phyloP scores from a whole-genome alignment of 2,797 vertebrate species.

The Gouania willdenowi region DNA sequence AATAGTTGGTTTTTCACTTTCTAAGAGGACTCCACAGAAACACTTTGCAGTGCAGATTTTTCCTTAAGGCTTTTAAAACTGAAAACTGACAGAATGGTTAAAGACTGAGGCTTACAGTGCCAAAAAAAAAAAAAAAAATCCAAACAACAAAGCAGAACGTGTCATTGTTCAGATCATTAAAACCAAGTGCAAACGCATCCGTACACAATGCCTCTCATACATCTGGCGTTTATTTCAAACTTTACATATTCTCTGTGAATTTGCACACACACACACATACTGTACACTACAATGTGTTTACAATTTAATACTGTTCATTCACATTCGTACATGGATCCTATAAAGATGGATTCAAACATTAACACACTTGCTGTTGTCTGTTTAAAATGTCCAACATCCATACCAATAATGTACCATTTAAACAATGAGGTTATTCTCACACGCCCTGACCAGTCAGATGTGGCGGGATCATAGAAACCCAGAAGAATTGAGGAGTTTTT shows the following conservation, averaged over 20 bases:
- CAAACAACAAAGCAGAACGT: neutral
- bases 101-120: neutral
- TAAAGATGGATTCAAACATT: neutral
- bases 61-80: conserved; percentile 9
- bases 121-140: no score
- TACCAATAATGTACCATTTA: conserved; percentile 2
- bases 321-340: conserved; percentile 4
- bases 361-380: conserved; percentile 16
- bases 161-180: neutral
- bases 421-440: conserved; percentile 22
- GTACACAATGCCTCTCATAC: conserved; percentile 1
- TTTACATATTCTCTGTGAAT: neutral
- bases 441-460: neutral
- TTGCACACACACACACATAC: neutral
- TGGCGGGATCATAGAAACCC: neutral
- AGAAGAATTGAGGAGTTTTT: no score
- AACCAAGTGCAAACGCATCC: neutral
- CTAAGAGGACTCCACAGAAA: neutral
- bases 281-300: neutral
- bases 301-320: neutral
- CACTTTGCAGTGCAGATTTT: conserved; percentile 4
- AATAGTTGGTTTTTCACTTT: neutral
- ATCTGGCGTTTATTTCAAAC: conserved; percentile 1
- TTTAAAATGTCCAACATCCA: conserved; percentile 3
- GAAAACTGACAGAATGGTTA: conserved; percentile 7